phyloP scores from a whole-genome alignment of 2,797 vertebrate genomes.

The Stomatorhinus walkeri region DNA sequence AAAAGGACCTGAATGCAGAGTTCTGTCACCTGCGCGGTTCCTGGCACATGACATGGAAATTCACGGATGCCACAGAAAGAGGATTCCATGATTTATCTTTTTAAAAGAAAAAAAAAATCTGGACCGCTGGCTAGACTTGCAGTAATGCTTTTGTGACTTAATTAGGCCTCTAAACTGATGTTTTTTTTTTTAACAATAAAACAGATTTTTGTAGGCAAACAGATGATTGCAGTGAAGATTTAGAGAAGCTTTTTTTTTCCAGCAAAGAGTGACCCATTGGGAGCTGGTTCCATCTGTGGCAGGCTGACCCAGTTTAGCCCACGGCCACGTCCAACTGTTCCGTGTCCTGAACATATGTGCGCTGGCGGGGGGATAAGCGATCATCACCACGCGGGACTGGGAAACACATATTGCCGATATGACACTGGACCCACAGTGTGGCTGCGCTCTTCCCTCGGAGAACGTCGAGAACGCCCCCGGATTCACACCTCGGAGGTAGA shows the following conservation, averaged over 20 bases:
- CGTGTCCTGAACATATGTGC: slow-evolving; percentile 69
- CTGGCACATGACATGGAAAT: slow-evolving; percentile 26
- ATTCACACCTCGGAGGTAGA: slow-evolving; percentile 39
- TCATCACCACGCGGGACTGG: slow-evolving; percentile 47
- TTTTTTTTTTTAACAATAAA: slow-evolving; percentile 20
- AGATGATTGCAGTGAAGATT: slow-evolving; percentile 46
- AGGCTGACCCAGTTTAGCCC: slow-evolving; percentile 73
- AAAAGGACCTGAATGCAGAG: background rate
- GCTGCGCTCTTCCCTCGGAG: slow-evolving; percentile 43
- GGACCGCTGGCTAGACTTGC: slow-evolving; percentile 28
- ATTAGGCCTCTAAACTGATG: slow-evolving; percentile 29
- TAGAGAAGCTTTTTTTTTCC: slow-evolving; percentile 35
- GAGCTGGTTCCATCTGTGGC: slow-evolving; percentile 70
- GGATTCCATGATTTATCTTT: slow-evolving; percentile 26
- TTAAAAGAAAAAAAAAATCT: slow-evolving; percentile 4
- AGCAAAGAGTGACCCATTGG: slow-evolving; percentile 63
- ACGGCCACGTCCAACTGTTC: slow-evolving; percentile 72
- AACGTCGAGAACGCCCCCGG: slow-evolving; percentile 48
- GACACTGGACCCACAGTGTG: slow-evolving; percentile 54
- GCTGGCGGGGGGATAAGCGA: slow-evolving; percentile 63
- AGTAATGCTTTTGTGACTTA: slow-evolving; percentile 21
- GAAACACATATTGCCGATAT: slow-evolving; percentile 55
- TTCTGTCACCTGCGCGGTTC: slow-evolving; percentile 24
- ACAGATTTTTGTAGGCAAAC: slow-evolving; percentile 35
- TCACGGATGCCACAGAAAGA: background rate